A percentile compares a stretch with the other conserved stretches of the same genome.
phyloP scores from a whole-genome alignment of 2,888 invertebrate species.

The Tinea trinotella region DNA sequence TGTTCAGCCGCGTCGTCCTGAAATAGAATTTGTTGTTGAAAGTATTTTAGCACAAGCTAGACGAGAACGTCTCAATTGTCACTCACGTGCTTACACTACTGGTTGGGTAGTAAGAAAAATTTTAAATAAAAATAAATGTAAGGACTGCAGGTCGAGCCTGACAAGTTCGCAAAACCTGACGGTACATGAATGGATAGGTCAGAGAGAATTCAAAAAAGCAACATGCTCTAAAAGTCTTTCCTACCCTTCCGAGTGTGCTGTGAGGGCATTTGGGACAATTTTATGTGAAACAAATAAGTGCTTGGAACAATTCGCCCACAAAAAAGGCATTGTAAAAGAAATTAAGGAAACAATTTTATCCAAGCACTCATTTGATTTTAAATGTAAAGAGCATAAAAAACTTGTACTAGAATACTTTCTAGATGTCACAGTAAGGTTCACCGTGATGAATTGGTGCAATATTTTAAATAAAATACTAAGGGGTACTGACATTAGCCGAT shows the following conservation, averaged over 20 bases:
- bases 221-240: slow-evolving; percentile 1
- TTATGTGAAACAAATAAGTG: slow-evolving; percentile 3
- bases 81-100: slow-evolving; percentile 3
- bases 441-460: slow-evolving; percentile 18
- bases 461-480: slow-evolving; percentile 15
- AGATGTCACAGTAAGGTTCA: slow-evolving; percentile 18
- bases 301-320: not conserved
- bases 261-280: not conserved
- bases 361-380: slow-evolving; percentile 5
- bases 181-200: not conserved
- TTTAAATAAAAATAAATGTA: not conserved
- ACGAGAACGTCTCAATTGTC: slow-evolving; percentile 8
- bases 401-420: slow-evolving; percentile 19
- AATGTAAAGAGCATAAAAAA: slow-evolving; percentile 15
- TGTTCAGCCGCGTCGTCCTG: not conserved
- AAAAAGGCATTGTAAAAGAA: not conserved
- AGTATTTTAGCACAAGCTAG: slow-evolving; percentile 4
- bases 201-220: slow-evolving; percentile 5
- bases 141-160: not conserved
- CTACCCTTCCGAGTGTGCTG: not conserved
- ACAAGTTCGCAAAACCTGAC: not conserved
- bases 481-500: slow-evolving; percentile 12
- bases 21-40: not conserved
- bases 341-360: slow-evolving; percentile 19
- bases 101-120: slow-evolving; percentile 16